phyloP scores from a whole-genome alignment of 64 coral and sea anemone genomes.

The Exaiptasia diaphana region DNA sequence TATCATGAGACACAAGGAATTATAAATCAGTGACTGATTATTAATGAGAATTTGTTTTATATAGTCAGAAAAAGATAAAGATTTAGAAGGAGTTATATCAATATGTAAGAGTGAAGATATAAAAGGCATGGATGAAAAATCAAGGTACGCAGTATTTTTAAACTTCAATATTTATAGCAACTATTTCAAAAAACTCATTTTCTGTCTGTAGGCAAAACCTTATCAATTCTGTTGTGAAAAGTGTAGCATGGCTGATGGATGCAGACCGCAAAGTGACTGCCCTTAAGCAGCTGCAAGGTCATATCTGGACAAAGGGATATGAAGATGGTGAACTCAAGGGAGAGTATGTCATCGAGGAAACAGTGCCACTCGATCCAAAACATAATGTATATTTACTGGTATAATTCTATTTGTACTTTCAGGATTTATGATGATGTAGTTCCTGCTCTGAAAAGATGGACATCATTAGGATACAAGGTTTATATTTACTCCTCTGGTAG shows the following conservation, averaged over 20 bases:
- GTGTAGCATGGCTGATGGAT: constrained; percentile 77
- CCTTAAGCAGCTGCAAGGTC: constrained; percentile 82
- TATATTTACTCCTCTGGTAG: constrained; percentile 87
- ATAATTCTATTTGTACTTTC: not conserved
- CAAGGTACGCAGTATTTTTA: not conserved
- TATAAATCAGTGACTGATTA: no score
- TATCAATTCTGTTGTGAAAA: constrained; percentile 49
- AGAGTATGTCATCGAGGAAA: constrained; percentile 42
- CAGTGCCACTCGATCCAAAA: not conserved
- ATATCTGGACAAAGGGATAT: constrained; percentile 80
- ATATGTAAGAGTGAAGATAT: constrained; percentile 39
- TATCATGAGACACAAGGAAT: no score
- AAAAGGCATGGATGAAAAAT: not conserved
- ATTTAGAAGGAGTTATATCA: constrained; percentile 41
- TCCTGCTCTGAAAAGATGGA: constrained; percentile 66
- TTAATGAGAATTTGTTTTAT: not conserved
- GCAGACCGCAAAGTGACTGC: constrained; percentile 75
- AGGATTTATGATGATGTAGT: constrained; percentile 76
- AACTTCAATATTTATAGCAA: not conserved
- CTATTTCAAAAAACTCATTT: not conserved
- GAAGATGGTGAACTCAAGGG: constrained; percentile 67
- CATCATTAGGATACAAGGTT: constrained; percentile 43
- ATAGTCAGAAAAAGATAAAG: constrained; percentile 54
- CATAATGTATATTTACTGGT: not conserved
- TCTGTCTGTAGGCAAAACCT: constrained; percentile 40